Percentiles rank a stretch among this genome's conserved stretches.
These are phyloP conservation scores for Alauda arvensis DNA, from an alignment of 2,797 vertebrate genomes.

Conservation along the genomic window DNA sequence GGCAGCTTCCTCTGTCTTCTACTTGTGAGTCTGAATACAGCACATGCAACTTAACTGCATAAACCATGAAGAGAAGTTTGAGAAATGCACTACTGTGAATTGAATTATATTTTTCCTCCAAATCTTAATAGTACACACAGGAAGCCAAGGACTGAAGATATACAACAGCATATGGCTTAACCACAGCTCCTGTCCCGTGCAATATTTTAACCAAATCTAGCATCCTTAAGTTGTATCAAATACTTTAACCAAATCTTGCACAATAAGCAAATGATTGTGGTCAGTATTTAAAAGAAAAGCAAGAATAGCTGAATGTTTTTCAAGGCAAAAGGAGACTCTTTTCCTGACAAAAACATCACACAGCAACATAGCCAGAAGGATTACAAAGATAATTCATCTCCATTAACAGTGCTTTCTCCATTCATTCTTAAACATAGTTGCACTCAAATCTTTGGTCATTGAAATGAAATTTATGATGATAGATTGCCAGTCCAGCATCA, in stretches of 20 bases:
- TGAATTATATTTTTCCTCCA: not conserved
- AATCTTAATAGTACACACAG: not conserved
- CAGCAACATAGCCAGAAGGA: not conserved
- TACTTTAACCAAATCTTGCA: not conserved
- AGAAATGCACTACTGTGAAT: not conserved
- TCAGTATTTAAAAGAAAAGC: not conserved
- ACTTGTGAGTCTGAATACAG: not conserved
- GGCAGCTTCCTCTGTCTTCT: not conserved
- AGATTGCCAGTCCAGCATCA: not conserved
- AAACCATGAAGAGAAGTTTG: not conserved
- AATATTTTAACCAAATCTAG: not conserved
- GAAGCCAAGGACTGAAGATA: not conserved
- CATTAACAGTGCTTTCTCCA: not conserved
- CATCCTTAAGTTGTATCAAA: not conserved
- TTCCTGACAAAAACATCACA: not conserved
- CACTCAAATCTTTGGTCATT: not conserved
- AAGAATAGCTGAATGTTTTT: not conserved
- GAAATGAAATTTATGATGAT: not conserved
- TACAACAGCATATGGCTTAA: not conserved
- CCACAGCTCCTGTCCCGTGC: not conserved
- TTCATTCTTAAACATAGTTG: not conserved
- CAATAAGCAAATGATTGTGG: not conserved
- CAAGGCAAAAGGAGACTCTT: not conserved
- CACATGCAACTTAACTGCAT: not conserved
- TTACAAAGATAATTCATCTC: not conserved